Percentiles rank a stretch among this genome's conserved stretches.
These are phyloP conservation scores for Drosophila flavopinicola DNA, from an alignment of 2,888 invertebrate species.

Conservation along the genomic window DNA sequence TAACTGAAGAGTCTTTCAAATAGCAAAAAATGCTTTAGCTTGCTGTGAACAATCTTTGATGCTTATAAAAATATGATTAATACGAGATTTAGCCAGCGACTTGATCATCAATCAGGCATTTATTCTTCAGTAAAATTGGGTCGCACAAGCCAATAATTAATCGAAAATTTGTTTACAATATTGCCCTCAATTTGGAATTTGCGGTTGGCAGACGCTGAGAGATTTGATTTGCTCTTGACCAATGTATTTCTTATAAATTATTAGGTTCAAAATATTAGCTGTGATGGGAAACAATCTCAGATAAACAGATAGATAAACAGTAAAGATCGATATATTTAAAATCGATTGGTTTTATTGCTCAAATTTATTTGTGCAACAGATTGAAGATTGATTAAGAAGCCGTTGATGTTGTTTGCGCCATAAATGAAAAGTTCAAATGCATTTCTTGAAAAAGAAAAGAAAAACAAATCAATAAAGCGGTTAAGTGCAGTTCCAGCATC, in stretches of 20 bases:
- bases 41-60: no score
- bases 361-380: background rate
- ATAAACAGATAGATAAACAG: no score
- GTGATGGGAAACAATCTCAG: no score
- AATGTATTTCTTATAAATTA: background rate
- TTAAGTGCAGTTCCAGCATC: conserved; percentile 10
- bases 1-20: background rate
- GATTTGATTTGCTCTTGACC: background rate
- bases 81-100: background rate
- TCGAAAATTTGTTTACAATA: background rate
- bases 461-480: conserved; percentile 16
- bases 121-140: background rate
- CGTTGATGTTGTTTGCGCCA: background rate
- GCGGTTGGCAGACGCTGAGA: no score
- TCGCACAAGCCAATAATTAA: background rate
- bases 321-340: no score
- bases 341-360: no score
- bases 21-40: background rate
- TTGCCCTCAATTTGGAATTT: background rate
- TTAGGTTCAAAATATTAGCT: no score
- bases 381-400: background rate
- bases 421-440: background rate
- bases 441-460: background rate
- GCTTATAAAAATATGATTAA: no score
- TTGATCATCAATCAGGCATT: background rate